These are phyloP conservation scores for Cactoblastis cactorum DNA, from an alignment of 2,888 invertebrate genomes.

Conservation along the genomic window DNA sequence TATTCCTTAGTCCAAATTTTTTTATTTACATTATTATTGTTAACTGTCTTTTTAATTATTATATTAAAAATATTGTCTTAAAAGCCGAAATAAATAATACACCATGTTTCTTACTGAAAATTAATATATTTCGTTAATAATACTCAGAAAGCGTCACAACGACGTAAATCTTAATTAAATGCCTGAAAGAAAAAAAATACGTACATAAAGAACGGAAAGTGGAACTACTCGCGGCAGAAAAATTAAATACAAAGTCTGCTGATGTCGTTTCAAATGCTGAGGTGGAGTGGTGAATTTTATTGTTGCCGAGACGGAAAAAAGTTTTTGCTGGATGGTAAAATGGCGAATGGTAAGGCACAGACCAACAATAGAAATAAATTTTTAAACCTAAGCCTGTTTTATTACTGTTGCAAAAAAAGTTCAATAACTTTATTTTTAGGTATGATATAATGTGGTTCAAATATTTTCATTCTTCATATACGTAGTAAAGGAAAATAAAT, in stretches of 20 bases:
- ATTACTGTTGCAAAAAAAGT: not conserved
- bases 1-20: too few relatives aligned
- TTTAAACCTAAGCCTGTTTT: not conserved
- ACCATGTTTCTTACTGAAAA: too few relatives aligned
- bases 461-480: too few relatives aligned
- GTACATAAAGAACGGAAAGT: not conserved
- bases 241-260: not conserved
- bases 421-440: too few relatives aligned
- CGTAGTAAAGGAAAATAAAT: too few relatives aligned
- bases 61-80: too few relatives aligned
- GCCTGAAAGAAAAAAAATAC: not conserved
- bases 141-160: too few relatives aligned
- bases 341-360: slow-evolving; percentile 9
- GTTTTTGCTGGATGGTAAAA: slow-evolving; percentile 10
- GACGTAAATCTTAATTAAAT: not conserved
- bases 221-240: not conserved
- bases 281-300: slow-evolving; percentile 6
- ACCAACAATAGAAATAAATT: not conserved
- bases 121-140: too few relatives aligned
- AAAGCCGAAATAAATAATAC: too few relatives aligned
- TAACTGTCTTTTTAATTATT: too few relatives aligned
- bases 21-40: too few relatives aligned
- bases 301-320: not conserved
- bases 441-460: too few relatives aligned
- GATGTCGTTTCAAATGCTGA: slow-evolving; percentile 5